phyloP scores from a whole-genome alignment of 1,140 invertebrate species.

The Lucilia cuprina region DNA sequence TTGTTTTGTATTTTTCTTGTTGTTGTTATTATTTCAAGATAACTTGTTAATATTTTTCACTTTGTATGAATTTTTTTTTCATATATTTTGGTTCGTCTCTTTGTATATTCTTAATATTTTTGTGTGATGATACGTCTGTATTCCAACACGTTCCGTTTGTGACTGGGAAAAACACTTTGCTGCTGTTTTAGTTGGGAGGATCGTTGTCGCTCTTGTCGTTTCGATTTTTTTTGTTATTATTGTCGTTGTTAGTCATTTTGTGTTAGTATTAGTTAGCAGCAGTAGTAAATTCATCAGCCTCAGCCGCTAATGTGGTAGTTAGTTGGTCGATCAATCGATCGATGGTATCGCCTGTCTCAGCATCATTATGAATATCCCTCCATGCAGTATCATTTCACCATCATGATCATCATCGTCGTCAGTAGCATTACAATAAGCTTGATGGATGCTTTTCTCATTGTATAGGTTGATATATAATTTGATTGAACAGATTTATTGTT shows the following conservation, averaged over 20 bases:
- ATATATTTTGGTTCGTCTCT: background rate
- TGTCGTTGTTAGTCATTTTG: conserved; percentile 36
- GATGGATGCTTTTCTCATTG: background rate
- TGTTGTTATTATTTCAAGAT: conserved; percentile 7
- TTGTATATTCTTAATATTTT: background rate
- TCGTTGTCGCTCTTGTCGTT: conserved; percentile 8
- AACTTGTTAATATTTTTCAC: conserved; percentile 22
- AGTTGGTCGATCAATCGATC: background rate
- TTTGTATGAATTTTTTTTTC: background rate
- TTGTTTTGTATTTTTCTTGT: too few relatives aligned
- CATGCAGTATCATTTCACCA: background rate
- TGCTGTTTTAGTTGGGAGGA: conserved; percentile 44
- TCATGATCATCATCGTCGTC: background rate
- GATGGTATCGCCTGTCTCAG: background rate
- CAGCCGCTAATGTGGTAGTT: background rate
- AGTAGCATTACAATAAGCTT: background rate
- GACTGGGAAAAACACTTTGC: conserved; percentile 54
- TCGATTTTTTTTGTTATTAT: conserved; percentile 32
- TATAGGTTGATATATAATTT: background rate
- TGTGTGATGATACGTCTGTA: conserved; percentile 51
- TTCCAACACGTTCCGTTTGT: conserved; percentile 54
- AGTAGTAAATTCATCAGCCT: background rate
- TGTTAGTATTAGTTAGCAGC: conserved; percentile 16
- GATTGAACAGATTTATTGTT: background rate
- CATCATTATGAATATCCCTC: background rate